Evolutionary conservation across 2,113 vertebrate genomes (phyloP), one percentile per base, ranked within the genome.

Genomic region (Nothocercus nigrocapillus): DNA sequence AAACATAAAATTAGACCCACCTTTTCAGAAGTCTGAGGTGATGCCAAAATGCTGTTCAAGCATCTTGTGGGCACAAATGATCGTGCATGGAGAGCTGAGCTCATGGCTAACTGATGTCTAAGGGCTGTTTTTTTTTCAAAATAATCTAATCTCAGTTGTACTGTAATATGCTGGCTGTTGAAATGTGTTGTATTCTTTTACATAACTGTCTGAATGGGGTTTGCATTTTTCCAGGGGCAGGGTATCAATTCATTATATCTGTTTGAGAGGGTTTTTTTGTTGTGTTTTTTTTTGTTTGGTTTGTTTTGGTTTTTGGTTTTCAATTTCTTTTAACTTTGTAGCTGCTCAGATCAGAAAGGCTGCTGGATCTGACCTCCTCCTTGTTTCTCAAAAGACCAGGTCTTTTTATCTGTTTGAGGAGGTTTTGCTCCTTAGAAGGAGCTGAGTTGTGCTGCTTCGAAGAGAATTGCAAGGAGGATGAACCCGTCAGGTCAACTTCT

Each of bases 391-490:
- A 72, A 16, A 89, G 5, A 25, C 9, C 12, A 13, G 19, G 11
- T 67, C 21, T 40, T 77, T 28, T 59, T 24, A 72, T 13, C 3
- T 0, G 0, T 72, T 51, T 40, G 28, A 13, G 11, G 2, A 2
- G 13, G 58, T 94, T 81, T 24, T 13, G 11, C 51, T 53, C 25
- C 13, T 27, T 53, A n/a, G 42, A n/a, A 69, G 14, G 21, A 49
- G 49, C 49, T 49, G 49, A 10, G 49, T 12, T 49, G 21, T 22
- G 20, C 20, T 24, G 22, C 21, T 69, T 13, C 51, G 63, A 38
- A 75, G 62, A 73, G 7, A 82, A 73, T 24, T 74, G 5, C 20
- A 36, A 30, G 38, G 36, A 85, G 47, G 85, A 56, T 34, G 59
- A 77, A 61, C 28, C 13, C 85, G 81, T 63, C 66, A 81, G 45